Percentiles rank a stretch among this genome's conserved stretches.
Evolutionary conservation across 2,113 vertebrate genomes (phyloP).

Genomic region (Sinocyclocheilus anshuiensis): DNA sequence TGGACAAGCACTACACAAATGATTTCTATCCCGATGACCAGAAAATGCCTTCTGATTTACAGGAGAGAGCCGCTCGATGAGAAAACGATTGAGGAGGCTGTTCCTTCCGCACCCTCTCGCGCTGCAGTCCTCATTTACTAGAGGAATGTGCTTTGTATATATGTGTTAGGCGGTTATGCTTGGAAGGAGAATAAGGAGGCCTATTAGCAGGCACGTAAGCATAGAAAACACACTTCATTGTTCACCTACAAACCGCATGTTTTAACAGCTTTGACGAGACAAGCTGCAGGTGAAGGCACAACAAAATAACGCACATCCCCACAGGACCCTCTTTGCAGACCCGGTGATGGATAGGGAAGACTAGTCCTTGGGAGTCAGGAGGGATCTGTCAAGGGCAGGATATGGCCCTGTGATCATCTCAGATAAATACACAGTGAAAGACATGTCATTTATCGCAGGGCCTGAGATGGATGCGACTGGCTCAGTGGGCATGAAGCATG

Average conservation of each 20-base stretch:
- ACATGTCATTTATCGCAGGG: slow-evolving; percentile 64
- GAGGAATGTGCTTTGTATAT: slow-evolving; percentile 21
- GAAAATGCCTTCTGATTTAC: slow-evolving; percentile 72
- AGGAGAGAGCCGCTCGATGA: slow-evolving; percentile 58
- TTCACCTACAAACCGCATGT: slow-evolving; percentile 73
- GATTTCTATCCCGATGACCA: slow-evolving; percentile 74
- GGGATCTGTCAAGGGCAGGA: slow-evolving; percentile 64
- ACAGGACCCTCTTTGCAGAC: slow-evolving; percentile 60
- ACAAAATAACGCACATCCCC: slow-evolving; percentile 62
- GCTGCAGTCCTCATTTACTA: background rate
- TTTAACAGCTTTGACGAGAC: slow-evolving; percentile 64
- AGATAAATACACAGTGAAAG: slow-evolving; percentile 67
- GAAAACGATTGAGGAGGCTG: slow-evolving; percentile 67
- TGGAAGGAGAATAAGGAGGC: slow-evolving; percentile 55
- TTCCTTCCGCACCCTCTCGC: background rate
- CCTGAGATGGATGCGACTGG: slow-evolving; percentile 61
- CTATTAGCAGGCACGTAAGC: slow-evolving; percentile 58
- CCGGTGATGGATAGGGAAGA: slow-evolving; percentile 66
- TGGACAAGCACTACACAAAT: slow-evolving; percentile 67
- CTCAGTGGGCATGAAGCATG: slow-evolving; percentile 59
- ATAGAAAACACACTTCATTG: slow-evolving; percentile 68
- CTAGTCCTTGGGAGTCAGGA: slow-evolving; percentile 64
- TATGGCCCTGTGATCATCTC: slow-evolving; percentile 65
- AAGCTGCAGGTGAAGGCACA: slow-evolving; percentile 59
- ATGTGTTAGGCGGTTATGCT: slow-evolving; percentile 53